Percentiles rank a stretch among this genome's conserved stretches.
phyloP scores from a whole-genome alignment of 2,888 invertebrate species.

The Drosophila koepferae region DNA sequence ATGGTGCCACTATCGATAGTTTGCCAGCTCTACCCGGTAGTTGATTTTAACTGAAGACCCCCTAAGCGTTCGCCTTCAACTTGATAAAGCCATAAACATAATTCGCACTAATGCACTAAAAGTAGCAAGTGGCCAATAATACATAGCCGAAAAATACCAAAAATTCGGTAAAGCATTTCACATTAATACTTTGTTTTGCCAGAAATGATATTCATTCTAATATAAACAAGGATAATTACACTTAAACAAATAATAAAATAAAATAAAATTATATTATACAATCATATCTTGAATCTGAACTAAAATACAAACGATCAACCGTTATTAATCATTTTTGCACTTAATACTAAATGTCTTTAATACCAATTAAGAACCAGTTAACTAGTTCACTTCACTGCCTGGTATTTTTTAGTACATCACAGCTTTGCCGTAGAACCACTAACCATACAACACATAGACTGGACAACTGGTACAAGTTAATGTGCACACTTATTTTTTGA shows the following conservation, averaged over 20 bases:
- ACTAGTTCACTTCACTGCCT: conserved; percentile 1
- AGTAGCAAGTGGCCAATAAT: neutral
- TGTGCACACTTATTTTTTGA: too few species aligned
- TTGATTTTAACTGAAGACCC: conserved; percentile 7
- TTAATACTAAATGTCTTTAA: neutral
- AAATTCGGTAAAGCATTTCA: neutral
- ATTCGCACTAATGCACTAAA: conserved; percentile 5
- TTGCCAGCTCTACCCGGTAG: too few species aligned
- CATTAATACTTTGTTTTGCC: neutral
- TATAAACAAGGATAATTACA: neutral
- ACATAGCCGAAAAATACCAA: conserved; percentile 5
- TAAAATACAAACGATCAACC: neutral
- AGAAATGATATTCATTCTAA: neutral
- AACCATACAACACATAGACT: too few species aligned
- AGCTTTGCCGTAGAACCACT: conserved; percentile 12
- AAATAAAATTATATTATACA: neutral
- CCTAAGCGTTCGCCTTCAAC: conserved; percentile 14
- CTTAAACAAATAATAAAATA: neutral
- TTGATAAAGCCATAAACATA: conserved; percentile 1
- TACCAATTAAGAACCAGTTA: neutral
- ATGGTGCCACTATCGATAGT: too few species aligned
- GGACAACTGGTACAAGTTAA: too few species aligned
- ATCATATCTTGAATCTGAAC: neutral
- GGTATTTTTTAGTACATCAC: conserved; percentile 1
- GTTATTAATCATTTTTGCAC: neutral